A percentile compares a stretch with the other conserved stretches of the same genome.
Conservation (phyloP, 2,888 invertebrate genomes). For the Aporophyla nigra region DNA sequence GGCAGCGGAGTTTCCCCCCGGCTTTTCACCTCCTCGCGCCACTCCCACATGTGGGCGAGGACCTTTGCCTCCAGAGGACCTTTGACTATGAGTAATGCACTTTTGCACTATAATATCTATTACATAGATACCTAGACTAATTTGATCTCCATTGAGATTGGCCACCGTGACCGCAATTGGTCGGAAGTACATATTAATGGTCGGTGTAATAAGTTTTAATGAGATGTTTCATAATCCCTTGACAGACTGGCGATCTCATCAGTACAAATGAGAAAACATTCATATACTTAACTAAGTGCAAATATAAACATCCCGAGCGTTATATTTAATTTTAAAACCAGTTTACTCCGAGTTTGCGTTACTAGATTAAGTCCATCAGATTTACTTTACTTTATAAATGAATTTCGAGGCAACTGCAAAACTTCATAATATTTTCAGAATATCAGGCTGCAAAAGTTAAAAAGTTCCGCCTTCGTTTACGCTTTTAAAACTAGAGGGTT, state of each 20-base stretch:
- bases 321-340: conserved; percentile 28
- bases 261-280: background rate
- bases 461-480: conserved; percentile 38
- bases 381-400: conserved; percentile 58
- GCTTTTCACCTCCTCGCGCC: no score
- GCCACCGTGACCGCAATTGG: background rate
- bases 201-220: background rate
- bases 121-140: no score
- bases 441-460: conserved; percentile 58
- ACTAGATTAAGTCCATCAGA: conserved; percentile 49
- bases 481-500: conserved; percentile 52
- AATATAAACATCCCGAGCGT: conserved; percentile 3
- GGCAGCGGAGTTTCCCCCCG: no score
- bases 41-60: no score
- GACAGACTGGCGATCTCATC: background rate
- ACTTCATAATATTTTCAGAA: conserved; percentile 58
- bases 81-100: no score
- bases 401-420: conserved; percentile 53
- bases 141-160: background rate
- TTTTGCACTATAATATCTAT: background rate
- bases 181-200: background rate
- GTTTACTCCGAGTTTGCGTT: conserved; percentile 28
- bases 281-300: background rate
- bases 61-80: no score
- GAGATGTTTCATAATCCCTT: background rate